These are phyloP conservation scores for Branchinecta sandiegonensis DNA, from an alignment of 2,888 invertebrate species.

Conservation along the genomic window DNA sequence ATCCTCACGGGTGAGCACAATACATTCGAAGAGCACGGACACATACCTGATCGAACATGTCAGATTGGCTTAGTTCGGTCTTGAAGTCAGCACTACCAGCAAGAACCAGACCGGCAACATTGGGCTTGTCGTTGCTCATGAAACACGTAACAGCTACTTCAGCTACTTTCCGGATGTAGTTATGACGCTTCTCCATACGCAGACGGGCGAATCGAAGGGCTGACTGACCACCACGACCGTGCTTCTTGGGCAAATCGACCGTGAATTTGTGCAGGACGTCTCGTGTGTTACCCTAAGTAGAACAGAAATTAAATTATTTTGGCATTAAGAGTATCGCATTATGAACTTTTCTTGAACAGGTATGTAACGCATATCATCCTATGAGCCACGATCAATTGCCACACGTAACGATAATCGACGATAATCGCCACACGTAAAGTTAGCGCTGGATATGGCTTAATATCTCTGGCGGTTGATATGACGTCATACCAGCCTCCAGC, in stretches of 20 bases:
- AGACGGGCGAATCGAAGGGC: constrained; percentile 98
- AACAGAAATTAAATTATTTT: not conserved
- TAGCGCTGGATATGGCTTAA: too few species aligned
- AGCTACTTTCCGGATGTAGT: constrained; percentile 96
- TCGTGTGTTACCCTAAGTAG: constrained; percentile 67
- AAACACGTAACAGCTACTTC: constrained; percentile 93
- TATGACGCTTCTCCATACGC: constrained; percentile 98
- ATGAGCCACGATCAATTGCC: too few species aligned
- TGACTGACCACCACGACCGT: constrained; percentile 99
- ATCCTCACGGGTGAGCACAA: not conserved
- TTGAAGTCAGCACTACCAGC: constrained; percentile 99
- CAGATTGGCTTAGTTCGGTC: constrained; percentile 97
- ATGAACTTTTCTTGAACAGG: too few species aligned
- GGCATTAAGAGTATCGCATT: too few species aligned
- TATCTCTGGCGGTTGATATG: too few species aligned
- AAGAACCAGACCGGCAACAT: constrained; percentile 90
- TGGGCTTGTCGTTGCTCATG: constrained; percentile 93
- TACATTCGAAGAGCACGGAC: constrained; percentile 4
- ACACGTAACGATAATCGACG: too few species aligned
- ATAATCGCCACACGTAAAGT: too few species aligned
- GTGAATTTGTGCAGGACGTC: constrained; percentile 92
- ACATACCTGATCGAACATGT: constrained; percentile 98
- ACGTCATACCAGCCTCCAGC: too few species aligned
- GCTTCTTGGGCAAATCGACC: constrained; percentile 97
- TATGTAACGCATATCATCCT: too few species aligned